These are phyloP conservation scores for Moxostoma hubbsi DNA, from an alignment of 2,797 vertebrate genomes.

Conservation along the genomic window DNA sequence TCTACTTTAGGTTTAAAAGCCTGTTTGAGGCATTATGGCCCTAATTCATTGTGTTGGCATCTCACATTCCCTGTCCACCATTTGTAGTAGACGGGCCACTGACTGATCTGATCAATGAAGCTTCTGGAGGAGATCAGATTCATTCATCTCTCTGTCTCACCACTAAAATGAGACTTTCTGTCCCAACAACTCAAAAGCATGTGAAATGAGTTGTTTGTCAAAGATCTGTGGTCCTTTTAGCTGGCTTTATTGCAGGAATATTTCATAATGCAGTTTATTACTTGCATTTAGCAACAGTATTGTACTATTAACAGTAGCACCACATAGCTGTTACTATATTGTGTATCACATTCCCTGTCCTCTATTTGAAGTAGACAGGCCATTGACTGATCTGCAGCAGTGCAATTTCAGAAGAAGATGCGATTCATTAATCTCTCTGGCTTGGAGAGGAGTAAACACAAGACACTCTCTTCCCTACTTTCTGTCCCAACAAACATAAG, in stretches of 20 bases:
- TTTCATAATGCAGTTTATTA: too few species aligned
- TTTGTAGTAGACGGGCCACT: constrained; percentile 57
- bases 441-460: too few species aligned
- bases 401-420: too few species aligned
- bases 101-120: constrained; percentile 65
- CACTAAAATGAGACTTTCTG: not conserved
- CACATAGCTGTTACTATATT: too few species aligned
- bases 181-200: not conserved
- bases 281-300: too few species aligned
- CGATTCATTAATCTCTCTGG: too few species aligned
- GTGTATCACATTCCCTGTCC: too few species aligned
- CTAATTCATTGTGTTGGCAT: not conserved
- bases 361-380: too few species aligned
- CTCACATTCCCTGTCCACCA: constrained; percentile 26
- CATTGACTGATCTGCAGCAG: too few species aligned
- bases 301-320: too few species aligned
- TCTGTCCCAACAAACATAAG: too few species aligned
- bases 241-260: not conserved
- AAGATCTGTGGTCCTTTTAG: not conserved
- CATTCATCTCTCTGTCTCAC: constrained; percentile 12
- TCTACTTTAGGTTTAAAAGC: constrained; percentile 20
- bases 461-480: too few species aligned
- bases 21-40: constrained; percentile 4
- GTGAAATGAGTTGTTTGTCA: not conserved
- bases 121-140: constrained; percentile 65